These are phyloP conservation scores for Heteronetta atricapilla DNA, from an alignment of 2,113 vertebrate species.

Conservation along the genomic window DNA sequence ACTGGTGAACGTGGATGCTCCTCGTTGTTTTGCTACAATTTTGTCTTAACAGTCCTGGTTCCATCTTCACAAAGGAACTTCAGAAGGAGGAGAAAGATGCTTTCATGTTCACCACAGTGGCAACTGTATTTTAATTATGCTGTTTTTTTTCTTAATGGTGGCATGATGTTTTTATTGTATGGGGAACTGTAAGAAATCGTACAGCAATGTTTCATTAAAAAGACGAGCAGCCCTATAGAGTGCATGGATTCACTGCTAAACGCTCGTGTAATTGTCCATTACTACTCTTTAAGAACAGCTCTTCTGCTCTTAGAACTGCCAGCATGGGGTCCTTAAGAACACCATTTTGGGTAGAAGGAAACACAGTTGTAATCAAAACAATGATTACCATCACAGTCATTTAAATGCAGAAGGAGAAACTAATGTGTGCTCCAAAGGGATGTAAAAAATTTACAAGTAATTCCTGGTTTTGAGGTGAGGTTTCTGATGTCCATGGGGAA, in stretches of 20 bases:
- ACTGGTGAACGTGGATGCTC: too few relatives aligned
- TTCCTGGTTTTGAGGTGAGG: constrained; percentile 65
- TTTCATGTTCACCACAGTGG: neutral
- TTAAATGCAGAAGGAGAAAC: constrained; percentile 66
- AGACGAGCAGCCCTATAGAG: neutral
- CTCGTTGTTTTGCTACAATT: neutral
- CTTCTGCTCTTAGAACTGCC: constrained; percentile 50
- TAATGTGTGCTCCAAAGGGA: constrained; percentile 62
- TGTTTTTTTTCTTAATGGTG: neutral
- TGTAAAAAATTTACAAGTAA: constrained; percentile 56
- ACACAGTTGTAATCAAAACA: constrained; percentile 73
- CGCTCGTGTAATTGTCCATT: constrained; percentile 62
- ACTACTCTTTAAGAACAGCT: constrained; percentile 66
- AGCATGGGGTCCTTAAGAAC: constrained; percentile 71
- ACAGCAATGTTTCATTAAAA: constrained; percentile 13
- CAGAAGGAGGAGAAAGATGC: neutral
- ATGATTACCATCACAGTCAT: constrained; percentile 70
- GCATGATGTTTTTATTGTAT: neutral
- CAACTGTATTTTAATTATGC: neutral
- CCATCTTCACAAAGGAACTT: neutral
- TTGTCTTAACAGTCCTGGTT: neutral
- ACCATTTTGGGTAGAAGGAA: constrained; percentile 70
- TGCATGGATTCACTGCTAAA: neutral
- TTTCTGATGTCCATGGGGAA: constrained; percentile 72
- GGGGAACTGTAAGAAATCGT: neutral